Base-by-base conservation (phyloP, 2,113 vertebrate genomes). In the Eretmochelys imbricata region DNA sequence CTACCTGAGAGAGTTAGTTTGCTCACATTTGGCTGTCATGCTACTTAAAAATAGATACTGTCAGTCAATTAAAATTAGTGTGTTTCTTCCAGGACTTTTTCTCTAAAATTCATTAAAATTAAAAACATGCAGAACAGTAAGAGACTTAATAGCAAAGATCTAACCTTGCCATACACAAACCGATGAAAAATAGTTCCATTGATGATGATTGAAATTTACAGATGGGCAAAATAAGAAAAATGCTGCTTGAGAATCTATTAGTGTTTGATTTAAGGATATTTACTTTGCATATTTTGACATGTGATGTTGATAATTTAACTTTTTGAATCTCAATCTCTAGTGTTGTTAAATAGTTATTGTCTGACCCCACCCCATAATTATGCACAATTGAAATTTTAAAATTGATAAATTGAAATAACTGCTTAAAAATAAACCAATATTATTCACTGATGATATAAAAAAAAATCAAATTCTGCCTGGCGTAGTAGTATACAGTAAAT, bases 401-500 rank as follows among this genome's bases (percentile, higher is more conserved):
- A 5, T 42, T 42, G 42, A 42, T 42, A 42, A 42, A 42, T 42
- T 42, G 42, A 42, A 42, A 42, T 42, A 42, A 42, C 42, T 42
- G 42, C 42, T 55, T 55, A 25, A 65, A 59, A 65, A 35, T 65
- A 65, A 65, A 16, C 62, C 62, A 65, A 16, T 35, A 65, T 65
- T 65, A 35, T 65, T 35, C 31, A 65, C 17, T 65, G 29, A 35
- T 65, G 29, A 35, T 65, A 35, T 31, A 65, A 65, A 65, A 65
- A 65, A n/a, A 35, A 27, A 59, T 59, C 29, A n/a, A 17, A 35
- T 65, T 65, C 29, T 65, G 31, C 62, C 31, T 19, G 62, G 31
- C 13, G 31, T 0, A 0, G 16, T 25, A 6, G 89, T 72, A 35
- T 31, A 35, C 84, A 51, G 2, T 46, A 25, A 93, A 46, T 25